Evolutionary conservation across 2,888 invertebrate genomes (phyloP), one percentile per base, ranked within the genome.

Genomic region (Caenorhabditis sp.): DNA sequence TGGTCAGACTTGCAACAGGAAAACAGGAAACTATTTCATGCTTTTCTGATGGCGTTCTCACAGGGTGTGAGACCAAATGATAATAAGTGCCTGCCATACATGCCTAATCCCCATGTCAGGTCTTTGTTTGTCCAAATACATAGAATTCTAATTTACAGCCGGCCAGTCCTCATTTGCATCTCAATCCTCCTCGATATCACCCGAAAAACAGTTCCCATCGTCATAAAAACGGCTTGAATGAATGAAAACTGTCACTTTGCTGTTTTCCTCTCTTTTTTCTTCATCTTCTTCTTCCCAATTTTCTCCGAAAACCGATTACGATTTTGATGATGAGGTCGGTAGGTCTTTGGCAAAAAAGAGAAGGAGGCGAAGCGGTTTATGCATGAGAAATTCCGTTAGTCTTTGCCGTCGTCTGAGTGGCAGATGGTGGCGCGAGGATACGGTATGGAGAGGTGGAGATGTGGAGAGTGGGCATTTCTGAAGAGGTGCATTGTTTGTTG

Each of bases 241-340:
- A 45, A 63, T 53, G 63, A 27, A 68, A 68, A 70, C 59, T 59
- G 70, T 70, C 70, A 59, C 45, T 59, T 35, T 35, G 35, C 35
- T 46, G 59, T 59, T 70, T 70, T 45, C 59, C 48, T 59, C 6
- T 5, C 30, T 9, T 5, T 30, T 30, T 30, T 9, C 6, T 68
- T 56, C 48, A 7, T 22, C 46, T 2, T 46, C 43, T 6, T 15
- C 7, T 35, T 32, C 43, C 24, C 52, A 35, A 35, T 30, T 35
- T 26, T 30, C 15, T 41, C 50, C 59, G 53, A 59, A 70, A 70
- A 70, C 24, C 70, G 52, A 70, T 70, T 70, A 70, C 52, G 43
- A 70, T 37, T 70, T 70, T 53, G 70, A 70, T 70, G 70, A 70
- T 70, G 70, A 70, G 70, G 70, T 70, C 70, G 70, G 70, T 27